Conservation (phyloP, 2,113 vertebrate species). For the Propithecus coquereli region DNA sequence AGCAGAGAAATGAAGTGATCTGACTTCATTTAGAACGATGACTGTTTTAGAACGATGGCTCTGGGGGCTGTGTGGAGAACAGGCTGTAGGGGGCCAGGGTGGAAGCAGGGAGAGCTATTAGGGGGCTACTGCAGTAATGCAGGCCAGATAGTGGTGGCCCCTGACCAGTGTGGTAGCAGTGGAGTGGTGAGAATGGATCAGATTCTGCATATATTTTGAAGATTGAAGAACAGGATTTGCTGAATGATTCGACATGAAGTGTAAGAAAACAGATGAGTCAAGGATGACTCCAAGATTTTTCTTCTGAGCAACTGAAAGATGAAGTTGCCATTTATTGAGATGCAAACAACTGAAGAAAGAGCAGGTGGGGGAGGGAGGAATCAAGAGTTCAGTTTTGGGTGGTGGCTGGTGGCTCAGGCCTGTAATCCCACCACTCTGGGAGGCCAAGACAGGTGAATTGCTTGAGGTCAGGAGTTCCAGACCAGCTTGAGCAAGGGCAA, state of each 20-base stretch:
- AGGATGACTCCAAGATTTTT: not conserved
- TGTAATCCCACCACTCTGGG: not conserved
- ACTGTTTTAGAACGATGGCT: not conserved
- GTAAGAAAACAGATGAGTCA: not conserved
- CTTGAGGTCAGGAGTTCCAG: not conserved
- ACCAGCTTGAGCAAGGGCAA: not conserved
- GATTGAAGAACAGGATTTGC: not conserved
- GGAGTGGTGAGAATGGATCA: not conserved
- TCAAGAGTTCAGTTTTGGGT: not conserved
- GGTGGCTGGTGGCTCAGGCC: not conserved
- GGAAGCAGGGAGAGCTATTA: not conserved
- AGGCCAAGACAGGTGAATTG: too few species aligned
- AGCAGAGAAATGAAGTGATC: not conserved
- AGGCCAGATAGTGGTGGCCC: not conserved
- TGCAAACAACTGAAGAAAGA: not conserved
- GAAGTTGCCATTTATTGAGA: not conserved
- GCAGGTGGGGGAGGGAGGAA: not conserved
- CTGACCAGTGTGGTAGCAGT: not conserved
- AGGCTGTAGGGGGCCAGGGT: not conserved
- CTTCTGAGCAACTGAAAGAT: not conserved
- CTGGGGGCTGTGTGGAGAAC: not conserved
- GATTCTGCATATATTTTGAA: not conserved
- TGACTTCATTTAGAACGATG: not conserved
- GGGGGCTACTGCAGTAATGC: not conserved
- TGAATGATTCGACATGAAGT: not conserved